Base-by-base conservation (phyloP, 2,797 vertebrate genomes). In the Choloepus didactylus region DNA sequence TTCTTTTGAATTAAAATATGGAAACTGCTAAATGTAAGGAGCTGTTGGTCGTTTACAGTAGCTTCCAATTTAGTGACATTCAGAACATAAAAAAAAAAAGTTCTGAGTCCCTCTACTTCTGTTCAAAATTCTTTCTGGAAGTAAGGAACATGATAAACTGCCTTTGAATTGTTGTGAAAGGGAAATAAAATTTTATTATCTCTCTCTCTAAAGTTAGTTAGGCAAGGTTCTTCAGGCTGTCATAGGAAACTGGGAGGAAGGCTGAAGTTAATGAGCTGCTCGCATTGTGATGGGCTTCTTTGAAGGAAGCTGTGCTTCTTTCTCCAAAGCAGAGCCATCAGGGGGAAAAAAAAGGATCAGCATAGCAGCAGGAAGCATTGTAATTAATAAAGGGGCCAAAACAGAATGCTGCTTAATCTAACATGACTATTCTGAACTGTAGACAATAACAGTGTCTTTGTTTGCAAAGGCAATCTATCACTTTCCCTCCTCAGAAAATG, bases 381-480 rank as follows among this genome's bases (percentile, higher is more conserved):
- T 98, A 98, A 98, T 98, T 98, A 98, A 98, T 97, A 98, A 98
- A 95, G 82, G 62, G 83, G 70, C 92, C 95, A 98, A 97, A 98
- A 97, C 97, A 98, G 97, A 98, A 97, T 89, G 96, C 97, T 98
- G 97, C 98, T 98, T 99, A 99, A 99, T 98, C 97, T 98, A 98
- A 99, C 98, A 98, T 97, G 98, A 98, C 97, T 98, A 97, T 98
- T 98, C 98, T 97, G 97, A 98, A 83, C 96, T 96, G 97, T 97
- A 98, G 98, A 98, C 97, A 97, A 88, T 97, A 98, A 97, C 97
- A 98, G 98, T 98, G 98, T 95, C 97, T 98, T 98, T 89, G 95
- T 98, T 98, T 98, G 95, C 79, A 92, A 91, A 97, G 86, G 94
- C 46, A 92, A 94, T 95, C 86, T 96, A 97, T 93, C 93, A 92